A percentile compares a stretch with the other conserved stretches of the same genome.
Evolutionary conservation across 2,113 vertebrate genomes (phyloP).

Genomic region (Columbina picui): DNA sequence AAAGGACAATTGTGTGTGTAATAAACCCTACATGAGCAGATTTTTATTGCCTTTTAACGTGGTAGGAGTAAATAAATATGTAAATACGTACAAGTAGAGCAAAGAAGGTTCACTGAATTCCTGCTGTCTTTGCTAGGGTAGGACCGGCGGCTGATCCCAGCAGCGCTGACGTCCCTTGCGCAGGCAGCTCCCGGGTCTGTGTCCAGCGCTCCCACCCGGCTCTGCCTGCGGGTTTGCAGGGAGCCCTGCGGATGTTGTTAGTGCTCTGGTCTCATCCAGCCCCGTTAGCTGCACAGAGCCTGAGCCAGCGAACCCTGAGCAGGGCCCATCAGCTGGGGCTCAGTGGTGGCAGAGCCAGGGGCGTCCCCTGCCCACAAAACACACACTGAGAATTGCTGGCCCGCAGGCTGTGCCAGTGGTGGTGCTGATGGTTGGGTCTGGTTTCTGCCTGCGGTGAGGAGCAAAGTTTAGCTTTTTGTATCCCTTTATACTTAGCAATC

Average conservation of each 20-base stretch:
- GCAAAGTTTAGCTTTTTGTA: neutral
- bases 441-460: neutral
- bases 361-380: neutral
- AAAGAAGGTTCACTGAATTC: neutral
- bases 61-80: neutral
- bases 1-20: neutral
- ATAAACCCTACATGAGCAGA: neutral
- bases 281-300: neutral
- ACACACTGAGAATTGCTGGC: neutral
- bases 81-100: neutral
- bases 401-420: neutral
- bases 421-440: neutral
- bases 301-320: fast-evolving
- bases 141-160: neutral
- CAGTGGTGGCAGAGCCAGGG: neutral
- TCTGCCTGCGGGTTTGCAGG: neutral
- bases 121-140: neutral
- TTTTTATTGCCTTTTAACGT: neutral
- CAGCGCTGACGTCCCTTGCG: fast-evolving
- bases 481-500: neutral
- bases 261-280: neutral
- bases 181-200: neutral
- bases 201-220: neutral
- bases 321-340: neutral
- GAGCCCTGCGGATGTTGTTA: neutral